phyloP scores from a whole-genome alignment of 2,113 vertebrate genomes.

The Harpagus bidentatus region DNA sequence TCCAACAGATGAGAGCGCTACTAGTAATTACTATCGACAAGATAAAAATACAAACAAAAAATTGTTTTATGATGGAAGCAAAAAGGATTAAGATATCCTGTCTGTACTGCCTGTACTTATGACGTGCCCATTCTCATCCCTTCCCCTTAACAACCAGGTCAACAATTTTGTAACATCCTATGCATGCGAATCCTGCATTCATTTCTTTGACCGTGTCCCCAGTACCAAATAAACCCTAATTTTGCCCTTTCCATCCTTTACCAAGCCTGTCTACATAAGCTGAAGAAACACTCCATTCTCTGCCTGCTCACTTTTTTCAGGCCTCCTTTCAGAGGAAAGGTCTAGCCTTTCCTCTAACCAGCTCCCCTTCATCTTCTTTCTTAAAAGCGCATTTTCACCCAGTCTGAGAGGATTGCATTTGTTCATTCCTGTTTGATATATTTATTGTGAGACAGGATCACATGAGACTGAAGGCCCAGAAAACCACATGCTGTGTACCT shows the following conservation, averaged over 20 bases:
- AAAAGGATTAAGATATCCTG: background rate
- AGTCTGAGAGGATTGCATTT: background rate
- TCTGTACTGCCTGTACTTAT: background rate
- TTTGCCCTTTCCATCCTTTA: background rate
- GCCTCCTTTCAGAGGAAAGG: background rate
- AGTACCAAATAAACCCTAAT: background rate
- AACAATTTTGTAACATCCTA: background rate
- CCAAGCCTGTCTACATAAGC: background rate
- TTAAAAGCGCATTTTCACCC: background rate
- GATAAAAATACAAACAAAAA: background rate
- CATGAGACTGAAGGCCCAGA: constrained; percentile 18
- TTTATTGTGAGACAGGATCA: constrained; percentile 18
- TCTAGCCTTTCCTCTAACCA: background rate
- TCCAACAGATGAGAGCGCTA: background rate
- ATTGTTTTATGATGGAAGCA: background rate
- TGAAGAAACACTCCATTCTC: background rate
- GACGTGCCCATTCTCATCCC: background rate
- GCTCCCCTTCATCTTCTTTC: background rate
- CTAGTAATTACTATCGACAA: background rate
- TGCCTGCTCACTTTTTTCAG: background rate
- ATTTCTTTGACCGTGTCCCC: background rate
- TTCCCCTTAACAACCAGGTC: background rate
- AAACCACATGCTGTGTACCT: constrained; percentile 17
- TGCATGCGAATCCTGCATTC: background rate
- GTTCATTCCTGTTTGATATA: background rate